phyloP scores from a whole-genome alignment of 1,140 invertebrate genomes.

The Popillia japonica region DNA sequence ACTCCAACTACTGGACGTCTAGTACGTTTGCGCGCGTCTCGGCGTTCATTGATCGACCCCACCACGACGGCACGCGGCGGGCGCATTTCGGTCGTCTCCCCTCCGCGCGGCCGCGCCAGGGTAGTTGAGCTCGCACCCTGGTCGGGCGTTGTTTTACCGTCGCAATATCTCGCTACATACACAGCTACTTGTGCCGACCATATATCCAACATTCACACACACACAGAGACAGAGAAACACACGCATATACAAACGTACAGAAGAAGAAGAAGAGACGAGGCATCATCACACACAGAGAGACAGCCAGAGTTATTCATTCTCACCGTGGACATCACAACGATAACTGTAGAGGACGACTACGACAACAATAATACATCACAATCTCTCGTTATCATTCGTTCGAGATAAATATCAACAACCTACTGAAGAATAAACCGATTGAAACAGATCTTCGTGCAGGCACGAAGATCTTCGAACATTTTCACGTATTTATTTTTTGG shows the following conservation, averaged over 20 bases:
- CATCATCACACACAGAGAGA: not conserved
- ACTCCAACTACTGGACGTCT: not conserved
- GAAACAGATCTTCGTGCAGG: not conserved
- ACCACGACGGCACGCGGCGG: slow-evolving; percentile 34
- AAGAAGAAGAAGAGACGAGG: not conserved
- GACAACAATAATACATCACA: not conserved
- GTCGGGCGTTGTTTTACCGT: slow-evolving; percentile 50
- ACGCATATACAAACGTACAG: not conserved
- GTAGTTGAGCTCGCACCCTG: slow-evolving; percentile 54
- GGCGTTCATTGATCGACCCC: slow-evolving; percentile 50
- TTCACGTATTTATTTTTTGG: not conserved
- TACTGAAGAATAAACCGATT: not conserved
- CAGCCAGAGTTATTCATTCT: not conserved
- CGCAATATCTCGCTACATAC: slow-evolving; percentile 12
- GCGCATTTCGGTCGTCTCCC: slow-evolving; percentile 29
- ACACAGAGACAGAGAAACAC: not conserved
- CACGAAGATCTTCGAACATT: not conserved
- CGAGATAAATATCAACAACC: not conserved
- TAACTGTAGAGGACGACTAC: not conserved
- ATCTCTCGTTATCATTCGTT: not conserved
- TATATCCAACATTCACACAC: not conserved
- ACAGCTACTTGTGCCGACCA: not conserved
- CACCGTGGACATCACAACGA: slow-evolving; percentile 7
- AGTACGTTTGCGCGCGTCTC: slow-evolving; percentile 45
- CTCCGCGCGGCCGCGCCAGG: slow-evolving; percentile 48